Conservation (phyloP, 1,140 invertebrate genomes). For the Drosophila tani region DNA sequence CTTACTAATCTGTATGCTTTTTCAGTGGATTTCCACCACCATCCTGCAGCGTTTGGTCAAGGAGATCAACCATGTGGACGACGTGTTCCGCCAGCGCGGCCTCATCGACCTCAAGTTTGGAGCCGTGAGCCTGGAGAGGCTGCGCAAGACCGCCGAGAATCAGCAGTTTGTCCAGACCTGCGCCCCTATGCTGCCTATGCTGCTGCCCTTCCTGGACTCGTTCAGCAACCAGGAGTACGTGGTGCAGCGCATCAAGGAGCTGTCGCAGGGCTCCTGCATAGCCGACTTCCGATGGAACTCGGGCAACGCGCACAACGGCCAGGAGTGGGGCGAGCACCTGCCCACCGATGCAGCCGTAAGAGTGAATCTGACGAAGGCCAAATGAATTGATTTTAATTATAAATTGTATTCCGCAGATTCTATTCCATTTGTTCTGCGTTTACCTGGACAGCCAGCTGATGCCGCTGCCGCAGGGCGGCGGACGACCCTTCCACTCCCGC, state of each 20-base stretch:
- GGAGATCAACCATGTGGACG: slow-evolving; percentile 90
- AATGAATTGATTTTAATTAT: not conserved
- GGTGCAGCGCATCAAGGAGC: slow-evolving; percentile 90
- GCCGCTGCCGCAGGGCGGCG: slow-evolving; percentile 91
- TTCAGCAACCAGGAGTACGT: slow-evolving; percentile 94
- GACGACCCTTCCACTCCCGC: slow-evolving; percentile 90
- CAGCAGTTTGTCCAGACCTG: slow-evolving; percentile 87
- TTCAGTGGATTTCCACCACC: slow-evolving; percentile 92
- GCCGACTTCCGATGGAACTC: slow-evolving; percentile 93
- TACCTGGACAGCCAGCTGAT: slow-evolving; percentile 93
- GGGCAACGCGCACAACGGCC: slow-evolving; percentile 89
- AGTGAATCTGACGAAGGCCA: not conserved
- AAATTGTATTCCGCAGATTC: slow-evolving; percentile 86
- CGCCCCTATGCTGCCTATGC: slow-evolving; percentile 89
- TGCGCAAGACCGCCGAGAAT: slow-evolving; percentile 89
- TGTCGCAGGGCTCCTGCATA: slow-evolving; percentile 92
- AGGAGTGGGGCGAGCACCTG: slow-evolving; percentile 91
- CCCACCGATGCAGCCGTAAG: slow-evolving; percentile 92
- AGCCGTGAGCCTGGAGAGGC: slow-evolving; percentile 88
- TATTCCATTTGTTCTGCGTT: slow-evolving; percentile 93
- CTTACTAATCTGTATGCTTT: not conserved
- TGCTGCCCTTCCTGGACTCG: slow-evolving; percentile 92
- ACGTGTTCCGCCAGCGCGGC: slow-evolving; percentile 88
- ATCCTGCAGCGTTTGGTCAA: slow-evolving; percentile 89
- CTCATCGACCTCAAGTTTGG: slow-evolving; percentile 90